Evolutionary conservation across 2,797 vertebrate species (phyloP).

Genomic region (Melanotaenia parkinsoni): DNA sequence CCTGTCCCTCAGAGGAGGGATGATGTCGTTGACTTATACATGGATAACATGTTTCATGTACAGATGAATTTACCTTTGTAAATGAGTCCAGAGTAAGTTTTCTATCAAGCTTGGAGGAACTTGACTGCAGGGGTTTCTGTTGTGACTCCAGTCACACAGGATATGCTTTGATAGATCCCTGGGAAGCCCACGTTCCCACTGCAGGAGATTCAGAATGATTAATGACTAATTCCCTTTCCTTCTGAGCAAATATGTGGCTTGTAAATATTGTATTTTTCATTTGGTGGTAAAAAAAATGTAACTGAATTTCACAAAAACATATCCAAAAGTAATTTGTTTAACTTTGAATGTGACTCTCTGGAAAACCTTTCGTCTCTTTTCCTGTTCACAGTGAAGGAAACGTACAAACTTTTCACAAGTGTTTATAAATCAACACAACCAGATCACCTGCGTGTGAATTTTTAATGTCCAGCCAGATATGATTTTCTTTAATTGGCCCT

Average conservation of each 20-base stretch:
- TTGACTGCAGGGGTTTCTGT: slow-evolving; percentile 12
- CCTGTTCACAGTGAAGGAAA: neutral
- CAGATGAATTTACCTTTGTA: no score
- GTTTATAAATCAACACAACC: neutral
- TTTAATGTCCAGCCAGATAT: slow-evolving; percentile 46
- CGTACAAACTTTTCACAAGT: neutral
- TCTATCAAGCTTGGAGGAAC: neutral
- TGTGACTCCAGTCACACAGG: slow-evolving; percentile 16
- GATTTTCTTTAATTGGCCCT: slow-evolving; percentile 44
- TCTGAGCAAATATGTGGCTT: neutral
- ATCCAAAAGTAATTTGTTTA: no score
- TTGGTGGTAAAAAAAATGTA: neutral
- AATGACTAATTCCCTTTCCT: slow-evolving; percentile 1
- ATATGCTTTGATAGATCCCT: neutral
- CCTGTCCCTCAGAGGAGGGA: no score
- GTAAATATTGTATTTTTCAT: neutral
- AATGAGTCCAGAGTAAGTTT: neutral
- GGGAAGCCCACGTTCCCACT: slow-evolving; percentile 4
- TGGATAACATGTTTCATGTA: no score
- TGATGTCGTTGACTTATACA: no score
- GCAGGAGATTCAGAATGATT: slow-evolving; percentile 10
- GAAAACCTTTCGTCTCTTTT: neutral
- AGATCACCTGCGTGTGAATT: slow-evolving; percentile 16
- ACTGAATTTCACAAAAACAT: neutral
- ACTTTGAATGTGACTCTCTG: neutral